These are phyloP conservation scores for Gavialis gangeticus DNA, from an alignment of 2,113 vertebrate genomes.

Conservation along the genomic window DNA sequence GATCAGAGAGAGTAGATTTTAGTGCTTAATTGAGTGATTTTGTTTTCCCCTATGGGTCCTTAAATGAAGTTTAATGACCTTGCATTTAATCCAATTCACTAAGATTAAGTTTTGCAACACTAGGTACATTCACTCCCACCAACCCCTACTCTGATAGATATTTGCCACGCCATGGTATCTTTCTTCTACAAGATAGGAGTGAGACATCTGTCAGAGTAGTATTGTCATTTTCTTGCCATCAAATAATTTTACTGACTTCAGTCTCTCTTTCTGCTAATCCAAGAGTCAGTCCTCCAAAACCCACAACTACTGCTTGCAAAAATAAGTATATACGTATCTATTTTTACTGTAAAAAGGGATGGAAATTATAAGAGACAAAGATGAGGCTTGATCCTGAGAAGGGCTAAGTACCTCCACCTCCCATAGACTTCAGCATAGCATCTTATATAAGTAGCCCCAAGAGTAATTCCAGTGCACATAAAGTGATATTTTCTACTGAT, in stretches of 20 bases:
- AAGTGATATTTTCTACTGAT: not conserved
- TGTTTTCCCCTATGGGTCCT: not conserved
- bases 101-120: not conserved
- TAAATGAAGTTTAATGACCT: not conserved
- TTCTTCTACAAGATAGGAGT: not conserved
- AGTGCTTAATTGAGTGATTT: not conserved
- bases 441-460: not conserved
- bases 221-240: not conserved
- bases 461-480: not conserved
- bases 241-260: not conserved
- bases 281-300: fast-evolving
- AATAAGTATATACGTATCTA: not conserved
- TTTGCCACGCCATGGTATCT: not conserved
- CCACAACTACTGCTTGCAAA: not conserved
- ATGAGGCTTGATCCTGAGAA: not conserved
- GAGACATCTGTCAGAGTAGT: not conserved
- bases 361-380: fast-evolving
- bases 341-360: not conserved
- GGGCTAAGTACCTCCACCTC: not conserved
- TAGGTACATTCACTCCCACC: not conserved
- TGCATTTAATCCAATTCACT: not conserved
- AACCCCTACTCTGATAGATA: not conserved
- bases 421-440: not conserved
- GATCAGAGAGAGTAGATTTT: not conserved
- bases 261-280: not conserved